Conservation (phyloP, 2,888 invertebrate genomes). For the Abrostola triplasia region DNA sequence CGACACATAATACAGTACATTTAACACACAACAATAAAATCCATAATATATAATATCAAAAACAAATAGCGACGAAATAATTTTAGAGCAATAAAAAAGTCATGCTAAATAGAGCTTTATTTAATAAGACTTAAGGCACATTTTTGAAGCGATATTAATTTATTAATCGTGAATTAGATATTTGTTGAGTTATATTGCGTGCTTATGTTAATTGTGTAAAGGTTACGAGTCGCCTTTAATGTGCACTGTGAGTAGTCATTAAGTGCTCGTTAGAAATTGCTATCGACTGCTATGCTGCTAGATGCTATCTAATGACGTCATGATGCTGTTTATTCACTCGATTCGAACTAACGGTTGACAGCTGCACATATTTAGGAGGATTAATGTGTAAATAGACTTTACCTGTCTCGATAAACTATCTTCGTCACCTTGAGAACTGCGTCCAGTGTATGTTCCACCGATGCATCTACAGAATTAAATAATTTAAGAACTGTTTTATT, state of each 20-base stretch:
- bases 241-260: background rate
- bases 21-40: no score
- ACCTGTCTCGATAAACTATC: constrained; percentile 89
- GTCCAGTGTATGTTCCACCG: constrained; percentile 88
- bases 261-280: constrained; percentile 13
- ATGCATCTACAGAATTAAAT: constrained; percentile 84
- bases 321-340: background rate
- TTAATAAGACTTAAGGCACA: constrained; percentile 35
- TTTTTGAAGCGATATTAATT: constrained; percentile 22
- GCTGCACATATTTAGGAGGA: background rate
- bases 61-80: no score
- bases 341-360: background rate
- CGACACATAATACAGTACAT: no score
- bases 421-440: constrained; percentile 88
- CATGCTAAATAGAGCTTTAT: background rate
- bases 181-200: constrained; percentile 16
- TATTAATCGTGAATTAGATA: constrained; percentile 9
- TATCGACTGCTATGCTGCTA: background rate
- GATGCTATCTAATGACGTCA: background rate
- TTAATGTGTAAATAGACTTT: constrained; percentile 30
- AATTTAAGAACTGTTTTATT: background rate
- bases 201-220: constrained; percentile 17
- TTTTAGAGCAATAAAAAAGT: no score
- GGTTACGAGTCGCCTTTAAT: constrained; percentile 4
- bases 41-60: no score